phyloP scores from a whole-genome alignment of 2,888 invertebrate species.

The Lasioglossum marginatum region DNA sequence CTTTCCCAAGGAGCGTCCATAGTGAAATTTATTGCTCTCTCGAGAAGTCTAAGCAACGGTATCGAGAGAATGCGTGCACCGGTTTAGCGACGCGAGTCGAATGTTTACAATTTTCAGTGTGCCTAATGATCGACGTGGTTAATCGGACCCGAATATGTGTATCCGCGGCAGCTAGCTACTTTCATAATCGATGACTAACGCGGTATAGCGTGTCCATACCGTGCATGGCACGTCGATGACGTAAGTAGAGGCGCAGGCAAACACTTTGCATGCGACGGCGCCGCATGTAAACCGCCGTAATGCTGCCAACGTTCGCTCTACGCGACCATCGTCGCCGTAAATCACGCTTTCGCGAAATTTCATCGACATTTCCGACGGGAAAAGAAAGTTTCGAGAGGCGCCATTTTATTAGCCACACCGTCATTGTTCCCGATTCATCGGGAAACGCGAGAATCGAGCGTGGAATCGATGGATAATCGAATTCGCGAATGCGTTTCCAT shows the following conservation, averaged over 20 bases:
- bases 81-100: background rate
- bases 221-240: conserved; percentile 82
- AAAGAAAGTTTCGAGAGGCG: conserved; percentile 34
- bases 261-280: conserved; percentile 41
- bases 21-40: conserved; percentile 18
- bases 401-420: background rate
- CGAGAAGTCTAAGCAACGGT: background rate
- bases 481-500: background rate
- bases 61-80: background rate
- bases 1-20: conserved; percentile 12
- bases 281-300: conserved; percentile 50
- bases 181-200: conserved; percentile 80
- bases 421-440: background rate
- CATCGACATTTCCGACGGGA: conserved; percentile 32
- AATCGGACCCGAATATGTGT: conserved; percentile 31
- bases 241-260: conserved; percentile 67
- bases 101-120: background rate
- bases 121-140: conserved; percentile 13
- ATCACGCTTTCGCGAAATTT: conserved; percentile 45
- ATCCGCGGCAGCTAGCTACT: conserved; percentile 48
- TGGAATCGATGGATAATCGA: background rate
- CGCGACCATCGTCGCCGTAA: background rate
- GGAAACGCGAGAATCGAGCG: background rate
- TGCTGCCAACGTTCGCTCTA: conserved; percentile 8
- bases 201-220: conserved; percentile 76